These are phyloP conservation scores for Bombus waltoni DNA, from an alignment of 1,140 invertebrate species.

Conservation along the genomic window DNA sequence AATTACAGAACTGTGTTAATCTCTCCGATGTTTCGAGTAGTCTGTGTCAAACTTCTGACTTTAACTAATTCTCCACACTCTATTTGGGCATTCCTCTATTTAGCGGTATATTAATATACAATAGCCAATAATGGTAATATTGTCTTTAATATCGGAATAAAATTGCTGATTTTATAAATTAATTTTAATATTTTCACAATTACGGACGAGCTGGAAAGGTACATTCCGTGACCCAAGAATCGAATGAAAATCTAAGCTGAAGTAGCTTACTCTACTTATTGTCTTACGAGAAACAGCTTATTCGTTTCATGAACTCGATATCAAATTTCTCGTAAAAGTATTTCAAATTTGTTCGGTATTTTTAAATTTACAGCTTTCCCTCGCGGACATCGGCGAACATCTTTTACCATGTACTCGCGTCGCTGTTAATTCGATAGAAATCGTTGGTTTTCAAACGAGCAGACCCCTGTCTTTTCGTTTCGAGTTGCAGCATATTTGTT, in stretches of 20 bases:
- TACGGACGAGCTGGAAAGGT: no score
- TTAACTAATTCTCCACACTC: background rate
- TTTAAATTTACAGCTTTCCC: background rate
- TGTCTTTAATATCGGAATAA: no score
- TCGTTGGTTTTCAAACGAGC: background rate
- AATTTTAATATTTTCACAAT: no score
- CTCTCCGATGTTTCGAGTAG: slow-evolving; percentile 22
- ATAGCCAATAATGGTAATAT: no score
- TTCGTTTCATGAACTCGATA: no score
- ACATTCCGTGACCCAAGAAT: no score
- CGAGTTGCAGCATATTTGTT: background rate
- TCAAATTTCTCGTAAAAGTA: no score
- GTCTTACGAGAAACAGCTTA: no score
- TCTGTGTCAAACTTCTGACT: slow-evolving; percentile 21
- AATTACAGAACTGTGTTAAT: slow-evolving; percentile 53
- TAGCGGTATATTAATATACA: no score
- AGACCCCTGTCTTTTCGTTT: background rate
- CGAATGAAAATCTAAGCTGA: no score
- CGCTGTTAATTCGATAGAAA: background rate
- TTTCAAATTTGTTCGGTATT: background rate
- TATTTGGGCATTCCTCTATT: background rate
- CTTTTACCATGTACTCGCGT: background rate
- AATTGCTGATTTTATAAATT: no score
- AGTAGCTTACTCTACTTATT: no score
- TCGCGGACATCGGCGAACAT: background rate